Evolutionary conservation across 1,140 invertebrate species (phyloP).

Genomic region (Drosophila seguyi): DNA sequence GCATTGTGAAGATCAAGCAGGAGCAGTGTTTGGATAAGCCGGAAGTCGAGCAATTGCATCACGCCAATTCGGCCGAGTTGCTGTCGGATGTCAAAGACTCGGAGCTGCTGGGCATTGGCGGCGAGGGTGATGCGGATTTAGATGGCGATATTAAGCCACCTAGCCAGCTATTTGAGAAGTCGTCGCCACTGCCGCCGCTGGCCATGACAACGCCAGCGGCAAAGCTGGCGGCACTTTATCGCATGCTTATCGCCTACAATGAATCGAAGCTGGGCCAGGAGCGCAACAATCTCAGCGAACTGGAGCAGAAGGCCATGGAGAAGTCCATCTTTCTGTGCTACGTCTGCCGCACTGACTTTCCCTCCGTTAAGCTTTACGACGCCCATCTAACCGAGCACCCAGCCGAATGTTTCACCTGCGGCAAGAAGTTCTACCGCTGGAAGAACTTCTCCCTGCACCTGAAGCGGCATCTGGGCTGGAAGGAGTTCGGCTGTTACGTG

Average conservation of each 20-base stretch:
- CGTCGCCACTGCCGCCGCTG: slow-evolving; percentile 50
- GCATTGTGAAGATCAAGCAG: slow-evolving; percentile 79
- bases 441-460: slow-evolving; percentile 91
- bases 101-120: slow-evolving; percentile 42
- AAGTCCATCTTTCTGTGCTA: slow-evolving; percentile 85
- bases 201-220: slow-evolving; percentile 73
- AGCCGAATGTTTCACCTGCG: slow-evolving; percentile 91
- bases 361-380: slow-evolving; percentile 87
- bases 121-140: slow-evolving; percentile 29
- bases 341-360: slow-evolving; percentile 87
- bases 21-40: slow-evolving; percentile 71
- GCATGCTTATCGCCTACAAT: slow-evolving; percentile 79
- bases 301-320: slow-evolving; percentile 80
- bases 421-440: slow-evolving; percentile 91
- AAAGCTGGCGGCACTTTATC: slow-evolving; percentile 75
- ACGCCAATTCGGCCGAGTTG: slow-evolving; percentile 41
- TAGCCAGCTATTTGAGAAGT: slow-evolving; percentile 58
- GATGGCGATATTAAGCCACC: slow-evolving; percentile 64
- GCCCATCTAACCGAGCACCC: slow-evolving; percentile 91
- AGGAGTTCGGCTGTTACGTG: slow-evolving; percentile 88
- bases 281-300: slow-evolving; percentile 70
- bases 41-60: slow-evolving; percentile 50
- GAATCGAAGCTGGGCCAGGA: slow-evolving; percentile 80
- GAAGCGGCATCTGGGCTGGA: slow-evolving; percentile 91
- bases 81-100: slow-evolving; percentile 69